Evolutionary conservation across 2,797 vertebrate species (phyloP), one percentile per base, ranked within the genome.

Genomic region (Gymnoscopelus microlampas): DNA sequence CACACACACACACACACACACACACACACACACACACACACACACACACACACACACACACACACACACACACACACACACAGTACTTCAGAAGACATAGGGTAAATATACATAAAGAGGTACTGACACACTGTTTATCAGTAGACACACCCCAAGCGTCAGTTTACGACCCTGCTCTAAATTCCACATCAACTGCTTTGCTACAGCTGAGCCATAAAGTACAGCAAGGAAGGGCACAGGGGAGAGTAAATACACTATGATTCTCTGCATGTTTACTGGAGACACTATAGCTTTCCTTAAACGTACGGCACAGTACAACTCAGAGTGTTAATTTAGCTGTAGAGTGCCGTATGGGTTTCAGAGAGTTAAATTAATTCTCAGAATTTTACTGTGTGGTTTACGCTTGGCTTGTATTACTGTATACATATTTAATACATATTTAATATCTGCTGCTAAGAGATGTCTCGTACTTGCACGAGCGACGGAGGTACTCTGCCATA

Each of bases 251-350:
- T 44, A 44, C 9, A 44, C 39, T 9, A 44, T 10, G n/a, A 2
- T 51, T 66, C 53, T 55, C 68, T 49, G 26, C 55, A 4, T 68
- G 70, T 58, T 24, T 23, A 15, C 29, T 11, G 48, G 19, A 70
- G 69, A 68, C 59, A 44, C 50, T 63, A 49, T 44, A 79, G 54
- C 24, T 56, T 44, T 10, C 8, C 6, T 44, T 44, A 44, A 44
- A 44, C 39, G 39, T 44, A 44, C 7, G 3, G 7, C 8, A 44
- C 2, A 44, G 6, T 44, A 39, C 1, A 44, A 44, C 8, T 6
- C 6, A 2, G 8, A 10, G 39, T 44, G 32, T 35, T 35, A 29
- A 29, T 29, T 29, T 4, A 29, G 3, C 26, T 29, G 26, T 3
- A 29, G 26, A 4, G 26, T 29, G 26, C 26, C 26, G 26, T 44